phyloP scores from a whole-genome alignment of 2,797 vertebrate genomes.

The Diglossa cyanea region DNA sequence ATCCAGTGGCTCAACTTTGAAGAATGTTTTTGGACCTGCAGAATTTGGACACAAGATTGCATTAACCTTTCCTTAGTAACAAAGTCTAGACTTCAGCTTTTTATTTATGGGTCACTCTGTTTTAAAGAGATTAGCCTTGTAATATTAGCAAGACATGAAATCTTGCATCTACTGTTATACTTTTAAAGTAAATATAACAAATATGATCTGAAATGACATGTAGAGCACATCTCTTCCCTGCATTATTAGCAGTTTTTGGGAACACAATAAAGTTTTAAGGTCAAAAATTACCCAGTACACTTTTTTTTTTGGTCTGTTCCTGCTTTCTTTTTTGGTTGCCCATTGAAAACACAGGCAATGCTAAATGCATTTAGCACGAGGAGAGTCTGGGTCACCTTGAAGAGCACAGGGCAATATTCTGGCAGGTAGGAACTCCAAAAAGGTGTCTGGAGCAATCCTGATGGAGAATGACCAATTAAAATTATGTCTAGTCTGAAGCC shows the following conservation, averaged over 20 bases:
- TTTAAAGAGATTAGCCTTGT: not conserved
- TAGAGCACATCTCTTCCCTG: not conserved
- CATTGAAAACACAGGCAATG: not conserved
- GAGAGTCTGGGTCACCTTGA: not conserved
- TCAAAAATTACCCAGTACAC: not conserved
- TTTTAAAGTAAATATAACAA: not conserved
- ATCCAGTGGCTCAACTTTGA: not conserved
- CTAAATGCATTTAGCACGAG: not conserved
- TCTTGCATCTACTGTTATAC: not conserved
- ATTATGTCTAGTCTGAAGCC: not conserved
- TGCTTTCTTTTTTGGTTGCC: not conserved
- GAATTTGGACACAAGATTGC: not conserved
- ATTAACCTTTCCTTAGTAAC: not conserved
- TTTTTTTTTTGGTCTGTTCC: not conserved
- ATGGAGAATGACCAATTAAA: not conserved
- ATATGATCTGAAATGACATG: not conserved
- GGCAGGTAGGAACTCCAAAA: not conserved
- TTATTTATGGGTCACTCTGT: not conserved
- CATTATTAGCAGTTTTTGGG: not conserved
- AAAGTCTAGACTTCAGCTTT: not conserved
- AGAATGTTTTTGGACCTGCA: not conserved
- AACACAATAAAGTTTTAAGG: not conserved
- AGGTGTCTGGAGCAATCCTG: not conserved
- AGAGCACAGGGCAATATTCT: not conserved
- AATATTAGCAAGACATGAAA: not conserved